Evolutionary conservation across 2,113 vertebrate species (phyloP), one percentile per base, ranked within the genome.

Genomic region (Lonchura striata): DNA sequence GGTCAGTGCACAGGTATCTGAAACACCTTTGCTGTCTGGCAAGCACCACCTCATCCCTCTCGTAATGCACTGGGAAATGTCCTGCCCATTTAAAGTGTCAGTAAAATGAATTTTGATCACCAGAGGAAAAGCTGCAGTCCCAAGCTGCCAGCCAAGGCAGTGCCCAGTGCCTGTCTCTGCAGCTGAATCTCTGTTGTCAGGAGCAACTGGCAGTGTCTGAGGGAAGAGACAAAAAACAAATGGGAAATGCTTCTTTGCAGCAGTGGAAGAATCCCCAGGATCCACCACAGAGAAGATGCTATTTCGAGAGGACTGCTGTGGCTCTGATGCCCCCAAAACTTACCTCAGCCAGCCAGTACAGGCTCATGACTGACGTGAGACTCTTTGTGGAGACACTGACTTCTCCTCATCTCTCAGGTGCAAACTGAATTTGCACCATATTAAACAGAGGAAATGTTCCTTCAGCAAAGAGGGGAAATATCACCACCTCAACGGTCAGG

Each of bases 401-500:
- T 94, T 64, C 68, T 77, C 9, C 1, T 23, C 19, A 61, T 42
- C 50, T 65, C 39, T 54, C 1, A 0, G 4, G 22, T 63, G 39
- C 24, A 83, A 83, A 80, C 14, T 78, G 27, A 70, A 70, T 41
- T 56, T 83, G 35, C 72, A 71, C 44, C 23, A 24, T 16, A 75
- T 86, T 66, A 52, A 83, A 64, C 33, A 66, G n/a, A 74, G 8
- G 7, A 77, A 92, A 88, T 39, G 6, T 53, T 93, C 60, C 39
- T 70, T 83, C 63, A 50, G 7, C 0, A 9, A 9, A 16, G 1
- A n/a, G 3, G 12, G 9, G 1, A 0, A 14, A 18, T 27, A 19
- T 20, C 44, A 85, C 33, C 52, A 66, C 39, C 27, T 82, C 35
- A 39, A 47, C 56, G 92, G 47, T 14, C 54, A 86, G 27, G 7